Evolutionary conservation across 2,113 vertebrate genomes (phyloP).

Genomic region (Oreocharis arfaki): DNA sequence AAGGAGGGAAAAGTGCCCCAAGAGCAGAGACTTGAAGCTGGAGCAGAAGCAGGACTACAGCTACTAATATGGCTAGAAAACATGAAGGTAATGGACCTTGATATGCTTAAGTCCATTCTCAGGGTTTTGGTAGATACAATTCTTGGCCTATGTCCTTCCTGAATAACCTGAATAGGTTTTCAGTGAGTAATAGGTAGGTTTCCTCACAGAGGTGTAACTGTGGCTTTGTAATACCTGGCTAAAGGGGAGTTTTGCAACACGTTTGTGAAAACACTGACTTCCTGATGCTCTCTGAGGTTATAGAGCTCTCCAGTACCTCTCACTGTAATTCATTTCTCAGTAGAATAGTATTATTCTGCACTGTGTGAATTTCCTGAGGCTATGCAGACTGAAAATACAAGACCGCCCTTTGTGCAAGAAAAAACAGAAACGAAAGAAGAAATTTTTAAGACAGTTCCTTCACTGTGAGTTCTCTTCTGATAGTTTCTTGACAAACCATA

Average conservation of each 20-base stretch:
- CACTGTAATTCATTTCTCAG: not conserved
- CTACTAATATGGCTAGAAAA: not conserved
- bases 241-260: not conserved
- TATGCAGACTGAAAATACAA: constrained; percentile 14
- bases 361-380: not conserved
- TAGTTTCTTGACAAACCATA: not conserved
- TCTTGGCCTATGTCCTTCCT: not conserved
- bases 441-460: constrained; percentile 34
- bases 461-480: not conserved
- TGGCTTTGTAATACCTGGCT: not conserved
- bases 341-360: constrained; percentile 1
- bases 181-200: not conserved
- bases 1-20: not conserved
- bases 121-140: not conserved
- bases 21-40: not conserved
- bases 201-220: not conserved
- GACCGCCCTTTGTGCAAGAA: not conserved
- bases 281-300: not conserved
- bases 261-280: not conserved
- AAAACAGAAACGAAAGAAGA: constrained; percentile 4
- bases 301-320: not conserved
- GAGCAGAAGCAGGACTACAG: not conserved
- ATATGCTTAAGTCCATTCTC: not conserved
- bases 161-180: not conserved
- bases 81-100: not conserved